Conservation (phyloP, 2,113 vertebrate species). For the Pomatorhinus ruficollis region DNA sequence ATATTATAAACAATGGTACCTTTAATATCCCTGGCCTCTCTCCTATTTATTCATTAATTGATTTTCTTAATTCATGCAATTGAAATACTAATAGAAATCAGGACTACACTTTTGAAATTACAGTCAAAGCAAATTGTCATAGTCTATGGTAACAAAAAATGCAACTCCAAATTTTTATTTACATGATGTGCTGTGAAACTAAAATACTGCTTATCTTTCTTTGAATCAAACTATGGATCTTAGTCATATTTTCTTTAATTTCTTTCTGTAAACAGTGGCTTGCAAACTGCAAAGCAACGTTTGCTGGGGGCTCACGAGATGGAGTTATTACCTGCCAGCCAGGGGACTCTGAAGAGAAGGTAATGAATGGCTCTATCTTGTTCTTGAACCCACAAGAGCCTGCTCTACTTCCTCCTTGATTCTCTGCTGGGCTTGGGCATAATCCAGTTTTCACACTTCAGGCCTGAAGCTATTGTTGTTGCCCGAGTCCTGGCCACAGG, state of each 20-base stretch:
- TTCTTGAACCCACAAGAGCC: neutral
- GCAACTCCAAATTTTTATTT: neutral
- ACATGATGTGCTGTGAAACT: neutral
- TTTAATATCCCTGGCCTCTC: neutral
- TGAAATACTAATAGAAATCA: neutral
- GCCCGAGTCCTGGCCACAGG: neutral
- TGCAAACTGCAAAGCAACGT: constrained; percentile 94
- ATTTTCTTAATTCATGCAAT: neutral
- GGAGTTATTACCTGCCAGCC: constrained; percentile 88
- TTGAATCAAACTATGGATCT: neutral
- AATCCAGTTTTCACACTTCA: neutral
- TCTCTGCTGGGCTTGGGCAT: neutral
- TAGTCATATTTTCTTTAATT: neutral
- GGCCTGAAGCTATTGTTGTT: neutral
- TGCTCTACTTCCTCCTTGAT: neutral
- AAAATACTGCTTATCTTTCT: neutral
- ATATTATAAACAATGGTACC: neutral
- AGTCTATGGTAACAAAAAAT: neutral
- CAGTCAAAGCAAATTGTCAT: neutral
- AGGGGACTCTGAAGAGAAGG: constrained; percentile 97
- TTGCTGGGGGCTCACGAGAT: constrained; percentile 91
- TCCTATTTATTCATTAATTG: neutral
- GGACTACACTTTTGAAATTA: neutral
- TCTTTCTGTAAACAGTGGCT: constrained; percentile 85
- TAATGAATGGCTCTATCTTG: constrained; percentile 66